Conservation (phyloP, 2,113 vertebrate genomes). For the Oophaga pumilio region DNA sequence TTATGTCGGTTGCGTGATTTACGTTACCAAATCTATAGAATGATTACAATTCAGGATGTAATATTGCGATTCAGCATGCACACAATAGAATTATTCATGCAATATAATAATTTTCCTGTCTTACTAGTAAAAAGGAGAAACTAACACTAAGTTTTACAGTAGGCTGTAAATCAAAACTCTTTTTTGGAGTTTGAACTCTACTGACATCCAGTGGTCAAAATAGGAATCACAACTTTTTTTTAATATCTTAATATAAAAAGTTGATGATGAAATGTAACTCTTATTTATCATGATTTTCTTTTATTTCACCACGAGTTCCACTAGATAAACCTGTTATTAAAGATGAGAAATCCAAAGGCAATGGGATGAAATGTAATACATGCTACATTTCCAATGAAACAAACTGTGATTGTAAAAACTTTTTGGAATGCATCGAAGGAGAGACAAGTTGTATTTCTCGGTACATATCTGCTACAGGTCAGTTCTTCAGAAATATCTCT, state of each 20-base stretch:
- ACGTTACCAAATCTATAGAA: background rate
- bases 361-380: background rate
- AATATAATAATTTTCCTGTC: no score
- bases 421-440: background rate
- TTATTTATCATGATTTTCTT: background rate
- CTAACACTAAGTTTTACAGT: background rate
- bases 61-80: no score
- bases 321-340: background rate
- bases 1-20: background rate
- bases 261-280: no score
- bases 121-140: background rate
- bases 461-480: background rate
- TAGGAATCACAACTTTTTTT: background rate
- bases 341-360: background rate
- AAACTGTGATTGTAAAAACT: conserved; percentile 1
- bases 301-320: background rate
- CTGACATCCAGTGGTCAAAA: background rate
- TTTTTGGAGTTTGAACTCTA: background rate
- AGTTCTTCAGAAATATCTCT: background rate
- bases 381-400: background rate
- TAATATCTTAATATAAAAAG: background rate
- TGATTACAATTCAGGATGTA: no score
- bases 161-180: background rate
- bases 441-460: background rate
- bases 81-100: no score